These are phyloP conservation scores for Triplophysa rosa DNA, from an alignment of 2,113 vertebrate species.

Conservation along the genomic window DNA sequence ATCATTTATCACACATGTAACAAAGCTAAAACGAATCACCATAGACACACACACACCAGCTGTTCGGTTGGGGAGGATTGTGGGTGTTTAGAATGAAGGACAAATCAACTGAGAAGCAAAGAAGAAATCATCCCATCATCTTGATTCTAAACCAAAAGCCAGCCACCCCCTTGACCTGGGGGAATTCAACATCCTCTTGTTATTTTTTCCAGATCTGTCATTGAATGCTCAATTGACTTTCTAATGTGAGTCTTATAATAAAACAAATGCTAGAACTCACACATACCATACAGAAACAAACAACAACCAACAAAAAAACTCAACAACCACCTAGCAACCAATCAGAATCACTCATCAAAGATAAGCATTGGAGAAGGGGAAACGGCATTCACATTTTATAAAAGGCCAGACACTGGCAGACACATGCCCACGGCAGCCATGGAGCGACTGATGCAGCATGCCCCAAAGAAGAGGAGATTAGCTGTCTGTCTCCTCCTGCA, in stretches of 20 bases:
- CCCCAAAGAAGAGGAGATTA: constrained; percentile 23
- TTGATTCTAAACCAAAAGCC: not conserved
- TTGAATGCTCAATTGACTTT: constrained; percentile 8
- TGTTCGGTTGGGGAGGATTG: constrained; percentile 15
- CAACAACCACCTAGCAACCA: not conserved
- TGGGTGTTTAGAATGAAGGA: constrained; percentile 27
- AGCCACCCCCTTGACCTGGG: not conserved
- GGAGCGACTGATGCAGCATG: constrained; percentile 13
- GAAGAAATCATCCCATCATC: not conserved
- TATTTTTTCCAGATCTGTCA: not conserved
- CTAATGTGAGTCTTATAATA: not conserved
- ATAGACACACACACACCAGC: not conserved
- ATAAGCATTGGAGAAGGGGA: too few relatives aligned
- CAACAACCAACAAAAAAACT: not conserved
- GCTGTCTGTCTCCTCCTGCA: constrained; percentile 10
- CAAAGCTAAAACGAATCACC: constrained; percentile 33
- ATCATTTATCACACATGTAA: constrained; percentile 37
- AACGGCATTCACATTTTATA: not conserved
- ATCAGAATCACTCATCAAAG: too few relatives aligned
- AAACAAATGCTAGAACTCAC: not conserved
- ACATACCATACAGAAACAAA: not conserved
- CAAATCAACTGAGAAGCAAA: constrained; percentile 5
- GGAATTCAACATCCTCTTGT: not conserved
- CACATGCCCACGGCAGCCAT: constrained; percentile 5
- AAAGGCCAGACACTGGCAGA: not conserved